Conservation (phyloP, 2,797 vertebrate species). For the Furcifer pardalis region DNA sequence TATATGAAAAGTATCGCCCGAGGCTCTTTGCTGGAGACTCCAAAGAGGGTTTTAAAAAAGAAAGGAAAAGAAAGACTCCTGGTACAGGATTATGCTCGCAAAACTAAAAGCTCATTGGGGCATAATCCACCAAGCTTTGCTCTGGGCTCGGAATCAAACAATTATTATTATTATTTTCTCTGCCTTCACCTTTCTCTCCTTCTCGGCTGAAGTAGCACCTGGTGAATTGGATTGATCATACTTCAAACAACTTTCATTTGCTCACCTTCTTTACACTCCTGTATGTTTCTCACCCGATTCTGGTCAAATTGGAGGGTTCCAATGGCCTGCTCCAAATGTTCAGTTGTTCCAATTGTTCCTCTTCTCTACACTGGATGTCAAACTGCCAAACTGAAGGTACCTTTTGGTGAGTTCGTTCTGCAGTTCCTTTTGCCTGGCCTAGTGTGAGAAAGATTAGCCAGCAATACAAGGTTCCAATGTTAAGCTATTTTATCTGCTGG, state of each 20-base stretch:
- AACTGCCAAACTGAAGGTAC: no score
- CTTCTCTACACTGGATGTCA: no score
- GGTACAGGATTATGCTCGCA: constrained; percentile 50
- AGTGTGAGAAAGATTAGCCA: no score
- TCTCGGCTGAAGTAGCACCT: not conserved
- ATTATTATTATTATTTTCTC: not conserved
- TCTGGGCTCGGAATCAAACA: not conserved
- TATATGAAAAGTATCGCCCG: constrained; percentile 68
- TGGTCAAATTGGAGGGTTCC: not conserved
- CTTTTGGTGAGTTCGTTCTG: no score
- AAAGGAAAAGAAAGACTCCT: constrained; percentile 28
- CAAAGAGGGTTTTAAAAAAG: constrained; percentile 42
- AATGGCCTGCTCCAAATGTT: not conserved
- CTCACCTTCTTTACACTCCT: no score
- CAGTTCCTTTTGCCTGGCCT: no score
- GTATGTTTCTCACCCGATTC: not conserved
- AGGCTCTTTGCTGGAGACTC: constrained; percentile 58
- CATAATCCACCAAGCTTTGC: not conserved
- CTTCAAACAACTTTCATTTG: rapidly evolving
- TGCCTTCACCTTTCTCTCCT: not conserved
- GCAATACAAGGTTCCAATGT: no score
- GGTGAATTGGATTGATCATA: not conserved
- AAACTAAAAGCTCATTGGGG: constrained; percentile 54
- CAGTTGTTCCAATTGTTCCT: no score
- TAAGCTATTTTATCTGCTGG: no score